phyloP scores from a whole-genome alignment of 2,888 invertebrate genomes.

The Troides helena region DNA sequence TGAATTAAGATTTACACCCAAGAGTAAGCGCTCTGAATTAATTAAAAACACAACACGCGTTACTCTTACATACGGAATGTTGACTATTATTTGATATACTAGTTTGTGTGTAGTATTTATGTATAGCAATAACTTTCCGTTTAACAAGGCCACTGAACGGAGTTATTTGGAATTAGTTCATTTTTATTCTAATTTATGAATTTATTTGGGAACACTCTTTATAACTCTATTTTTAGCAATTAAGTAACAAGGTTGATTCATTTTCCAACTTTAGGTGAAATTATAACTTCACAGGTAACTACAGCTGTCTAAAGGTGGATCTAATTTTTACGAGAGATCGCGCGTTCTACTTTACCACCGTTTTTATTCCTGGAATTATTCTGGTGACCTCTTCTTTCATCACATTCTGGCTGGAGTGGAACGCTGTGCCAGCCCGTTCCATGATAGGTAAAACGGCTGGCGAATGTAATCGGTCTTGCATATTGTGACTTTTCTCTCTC shows the following conservation, averaged over 20 bases:
- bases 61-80: constrained; percentile 76
- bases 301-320: constrained; percentile 93
- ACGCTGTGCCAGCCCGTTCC: constrained; percentile 92
- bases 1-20: constrained; percentile 34
- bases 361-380: constrained; percentile 94
- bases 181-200: constrained; percentile 39
- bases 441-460: constrained; percentile 88
- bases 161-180: constrained; percentile 74
- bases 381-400: constrained; percentile 92
- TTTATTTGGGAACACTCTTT: constrained; percentile 40
- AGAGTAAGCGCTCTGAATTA: constrained; percentile 34
- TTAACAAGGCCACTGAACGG: constrained; percentile 79
- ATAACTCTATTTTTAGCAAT: constrained; percentile 23
- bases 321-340: constrained; percentile 93
- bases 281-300: constrained; percentile 86
- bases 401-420: constrained; percentile 95
- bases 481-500: constrained; percentile 50
- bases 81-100: constrained; percentile 60
- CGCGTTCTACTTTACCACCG: constrained; percentile 94
- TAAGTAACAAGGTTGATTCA: constrained; percentile 36
- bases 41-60: constrained; percentile 72
- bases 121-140: constrained; percentile 48
- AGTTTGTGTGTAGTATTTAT: constrained; percentile 50
- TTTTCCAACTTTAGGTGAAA: constrained; percentile 57
- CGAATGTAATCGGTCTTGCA: constrained; percentile 67